A percentile compares a stretch with the other conserved stretches of the same genome.
Evolutionary conservation across 2,113 vertebrate genomes (phyloP).

Genomic region (Malurus melanocephalus): DNA sequence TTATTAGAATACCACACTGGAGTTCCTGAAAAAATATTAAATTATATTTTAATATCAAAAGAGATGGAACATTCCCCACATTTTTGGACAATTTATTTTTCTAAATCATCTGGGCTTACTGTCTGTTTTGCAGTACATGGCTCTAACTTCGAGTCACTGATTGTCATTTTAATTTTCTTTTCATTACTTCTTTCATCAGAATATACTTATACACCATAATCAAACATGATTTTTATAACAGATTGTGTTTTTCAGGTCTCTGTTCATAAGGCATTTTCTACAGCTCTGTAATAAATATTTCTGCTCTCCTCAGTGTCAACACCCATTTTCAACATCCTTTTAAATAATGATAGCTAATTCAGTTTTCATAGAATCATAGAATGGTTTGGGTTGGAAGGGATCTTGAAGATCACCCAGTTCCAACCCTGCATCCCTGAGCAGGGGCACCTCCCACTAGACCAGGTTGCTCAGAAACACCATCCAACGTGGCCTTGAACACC

Average conservation of each 20-base stretch:
- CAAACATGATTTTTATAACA: neutral
- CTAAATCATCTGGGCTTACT: neutral
- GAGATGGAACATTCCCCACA: neutral
- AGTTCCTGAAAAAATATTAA: neutral
- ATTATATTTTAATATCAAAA: neutral
- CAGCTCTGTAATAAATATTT: neutral
- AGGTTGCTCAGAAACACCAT: neutral
- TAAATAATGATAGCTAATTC: neutral
- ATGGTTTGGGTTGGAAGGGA: neutral
- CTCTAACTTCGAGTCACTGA: neutral
- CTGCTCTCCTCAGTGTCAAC: neutral
- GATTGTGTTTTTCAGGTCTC: neutral
- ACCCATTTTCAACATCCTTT: neutral
- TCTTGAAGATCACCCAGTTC: neutral
- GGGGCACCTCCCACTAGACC: neutral
- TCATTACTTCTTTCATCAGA: neutral
- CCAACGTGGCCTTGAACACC: neutral
- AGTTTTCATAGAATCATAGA: neutral
- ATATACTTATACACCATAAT: neutral
- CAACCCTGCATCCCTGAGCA: neutral
- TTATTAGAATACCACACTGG: neutral
- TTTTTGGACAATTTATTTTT: neutral
- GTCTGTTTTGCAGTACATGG: accelerated
- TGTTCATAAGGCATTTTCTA: neutral
- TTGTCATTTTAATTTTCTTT: neutral